Percentiles rank a stretch among this genome's conserved stretches.
These are phyloP conservation scores for Hybognathus amarus DNA, from an alignment of 2,797 vertebrate species.

Conservation along the genomic window DNA sequence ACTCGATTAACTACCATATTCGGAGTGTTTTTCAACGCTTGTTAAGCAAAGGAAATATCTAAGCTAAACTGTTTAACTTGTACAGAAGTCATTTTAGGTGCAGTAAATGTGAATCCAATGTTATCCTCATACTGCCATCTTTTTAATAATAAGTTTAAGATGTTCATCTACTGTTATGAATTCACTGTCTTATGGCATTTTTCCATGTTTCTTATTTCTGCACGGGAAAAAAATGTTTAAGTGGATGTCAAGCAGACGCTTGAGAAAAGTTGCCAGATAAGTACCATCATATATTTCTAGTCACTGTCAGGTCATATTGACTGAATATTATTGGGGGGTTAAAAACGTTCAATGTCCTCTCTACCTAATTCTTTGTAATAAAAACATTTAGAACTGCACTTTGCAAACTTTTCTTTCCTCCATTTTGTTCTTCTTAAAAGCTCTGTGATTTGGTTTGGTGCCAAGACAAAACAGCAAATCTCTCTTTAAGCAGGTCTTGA, in stretches of 20 bases:
- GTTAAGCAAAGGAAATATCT: conserved; percentile 1
- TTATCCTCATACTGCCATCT: not conserved
- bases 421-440: not conserved
- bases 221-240: not conserved
- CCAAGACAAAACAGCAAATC: not conserved
- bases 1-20: not conserved
- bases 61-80: not conserved
- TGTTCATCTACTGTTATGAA: not conserved
- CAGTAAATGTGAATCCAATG: conserved; percentile 15
- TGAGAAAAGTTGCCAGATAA: not conserved
- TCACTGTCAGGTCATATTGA: conserved; percentile 48
- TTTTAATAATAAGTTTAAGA: not conserved
- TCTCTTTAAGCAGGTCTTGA: conserved; percentile 1
- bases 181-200: not conserved
- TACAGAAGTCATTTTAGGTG: not conserved
- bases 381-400: not conserved
- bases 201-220: not conserved
- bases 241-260: not conserved
- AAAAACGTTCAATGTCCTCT: not conserved
- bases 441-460: not conserved
- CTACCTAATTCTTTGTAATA: conserved; percentile 14
- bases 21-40: not conserved
- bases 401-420: not conserved
- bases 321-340: conserved; percentile 15
- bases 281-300: not conserved